Percentiles rank a stretch among this genome's conserved stretches.
Evolutionary conservation across 2,113 vertebrate genomes (phyloP).

Genomic region (Phylloscopus trochiloides): DNA sequence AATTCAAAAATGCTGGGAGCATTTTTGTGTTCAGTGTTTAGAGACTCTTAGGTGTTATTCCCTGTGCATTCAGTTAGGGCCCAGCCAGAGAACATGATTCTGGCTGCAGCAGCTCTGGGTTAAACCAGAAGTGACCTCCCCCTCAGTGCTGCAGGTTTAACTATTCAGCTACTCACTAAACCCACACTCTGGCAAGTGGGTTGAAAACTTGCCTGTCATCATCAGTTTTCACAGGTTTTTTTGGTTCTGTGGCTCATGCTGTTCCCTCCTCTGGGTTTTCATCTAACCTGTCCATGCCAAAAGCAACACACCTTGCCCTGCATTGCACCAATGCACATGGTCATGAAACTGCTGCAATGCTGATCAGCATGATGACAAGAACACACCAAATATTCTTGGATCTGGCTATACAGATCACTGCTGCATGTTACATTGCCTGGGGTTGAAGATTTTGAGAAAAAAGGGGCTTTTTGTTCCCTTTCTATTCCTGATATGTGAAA

Average conservation of each 20-base stretch:
- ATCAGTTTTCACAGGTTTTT: not conserved
- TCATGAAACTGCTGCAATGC: not conserved
- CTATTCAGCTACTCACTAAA: not conserved
- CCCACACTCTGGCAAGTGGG: rapidly evolving
- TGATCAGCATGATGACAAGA: not conserved
- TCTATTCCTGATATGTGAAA: not conserved
- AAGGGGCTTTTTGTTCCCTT: not conserved
- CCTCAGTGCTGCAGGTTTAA: not conserved
- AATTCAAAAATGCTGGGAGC: not conserved
- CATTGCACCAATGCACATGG: no score
- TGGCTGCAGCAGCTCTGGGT: not conserved
- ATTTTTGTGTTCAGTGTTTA: not conserved
- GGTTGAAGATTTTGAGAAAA: not conserved
- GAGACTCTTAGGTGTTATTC: not conserved
- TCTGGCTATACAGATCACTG: not conserved
- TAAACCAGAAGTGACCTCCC: not conserved
- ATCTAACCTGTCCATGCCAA: not conserved
- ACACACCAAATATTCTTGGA: no score
- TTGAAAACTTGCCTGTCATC: not conserved
- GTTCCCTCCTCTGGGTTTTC: not conserved
- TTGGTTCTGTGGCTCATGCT: not conserved
- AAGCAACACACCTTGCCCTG: not conserved
- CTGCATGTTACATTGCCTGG: not conserved
- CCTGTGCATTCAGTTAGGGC: not conserved
- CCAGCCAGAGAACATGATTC: not conserved